Evolutionary conservation across 2,888 invertebrate genomes (phyloP), one percentile per base, ranked within the genome.

Genomic region (Carpatolechia fugitivella): DNA sequence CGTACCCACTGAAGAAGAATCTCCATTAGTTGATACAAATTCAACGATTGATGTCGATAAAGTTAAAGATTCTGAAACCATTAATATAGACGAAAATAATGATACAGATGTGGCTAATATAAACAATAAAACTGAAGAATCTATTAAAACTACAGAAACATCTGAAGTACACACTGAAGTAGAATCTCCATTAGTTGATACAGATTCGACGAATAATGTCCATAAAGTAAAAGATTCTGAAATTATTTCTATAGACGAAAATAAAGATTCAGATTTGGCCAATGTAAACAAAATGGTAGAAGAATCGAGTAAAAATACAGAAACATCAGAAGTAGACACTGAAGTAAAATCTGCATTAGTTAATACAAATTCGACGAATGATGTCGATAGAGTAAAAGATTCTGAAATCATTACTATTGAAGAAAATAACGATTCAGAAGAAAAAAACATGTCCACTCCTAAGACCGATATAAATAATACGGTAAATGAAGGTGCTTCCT

Each of bases 401-500:
- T 33, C 47, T 11, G 31, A 48, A 31, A 48, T 48, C 7, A 49
- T 49, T 35, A n/a, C 49, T n/a, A 35, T 49, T n/a, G 35, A 20
- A 14, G 35, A 35, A 20, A 20, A 11, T 35, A 20, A 33, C 11
- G 16, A 30, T 3, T 8, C 20, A 35, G n/a, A 3, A n/a, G n/a
- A n/a, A n/a, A n/a, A n/a, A n/a, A n/a, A n/a, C n/a, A n/a, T n/a
- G n/a, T n/a, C n/a, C n/a, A n/a, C n/a, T n/a, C n/a, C n/a, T n/a
- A n/a, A 29, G 8, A 24, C 13, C 3, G 13, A 24, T 20, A 13
- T 29, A 29, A 16, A 31, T 10, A 33, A 48, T 48, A 10, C 8
- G 56, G 31, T 11, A 11, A 33, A 48, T 18, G n/a, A 62, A 10
- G 47, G 52, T 3, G 20, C 52, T 49, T 47, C 31, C 1, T 14